Conservation (phyloP, 2,113 vertebrate genomes). For the Rhombomys opimus region DNA sequence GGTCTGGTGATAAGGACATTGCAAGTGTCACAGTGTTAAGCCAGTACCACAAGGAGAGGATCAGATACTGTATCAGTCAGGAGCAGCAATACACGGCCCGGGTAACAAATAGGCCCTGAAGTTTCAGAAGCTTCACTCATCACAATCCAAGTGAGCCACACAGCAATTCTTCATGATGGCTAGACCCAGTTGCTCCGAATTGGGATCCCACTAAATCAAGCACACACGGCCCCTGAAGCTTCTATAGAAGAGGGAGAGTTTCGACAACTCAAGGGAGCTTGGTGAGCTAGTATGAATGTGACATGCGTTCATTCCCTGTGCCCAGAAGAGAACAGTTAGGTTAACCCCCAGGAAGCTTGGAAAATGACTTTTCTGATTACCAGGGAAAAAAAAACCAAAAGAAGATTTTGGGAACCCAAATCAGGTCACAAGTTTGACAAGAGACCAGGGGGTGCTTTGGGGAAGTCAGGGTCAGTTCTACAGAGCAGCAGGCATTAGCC, state of each 20-base stretch:
- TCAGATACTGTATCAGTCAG: not conserved
- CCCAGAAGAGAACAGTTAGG: not conserved
- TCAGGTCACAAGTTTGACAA: not conserved
- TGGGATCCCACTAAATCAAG: not conserved
- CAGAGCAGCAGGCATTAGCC: not conserved
- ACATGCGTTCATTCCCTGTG: not conserved
- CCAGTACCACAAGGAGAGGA: not conserved
- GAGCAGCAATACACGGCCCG: too few relatives aligned
- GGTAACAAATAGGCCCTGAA: not conserved
- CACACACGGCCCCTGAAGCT: rapidly evolving
- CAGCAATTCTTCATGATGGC: rapidly evolving
- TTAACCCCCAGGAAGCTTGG: not conserved
- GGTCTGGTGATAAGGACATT: not conserved
- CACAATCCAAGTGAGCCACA: not conserved
- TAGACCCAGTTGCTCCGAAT: not conserved
- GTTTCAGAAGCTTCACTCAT: not conserved
- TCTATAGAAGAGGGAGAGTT: not conserved
- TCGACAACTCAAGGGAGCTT: not conserved
- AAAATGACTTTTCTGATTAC: not conserved
- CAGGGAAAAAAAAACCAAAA: not conserved
- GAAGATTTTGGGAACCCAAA: not conserved
- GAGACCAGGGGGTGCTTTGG: not conserved
- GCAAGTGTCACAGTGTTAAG: not conserved
- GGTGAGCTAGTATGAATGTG: not conserved
- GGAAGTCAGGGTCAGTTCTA: not conserved